Evolutionary conservation across 2,113 vertebrate species (phyloP), one percentile per base, ranked within the genome.

Genomic region (Tychaedon coryphoeus): DNA sequence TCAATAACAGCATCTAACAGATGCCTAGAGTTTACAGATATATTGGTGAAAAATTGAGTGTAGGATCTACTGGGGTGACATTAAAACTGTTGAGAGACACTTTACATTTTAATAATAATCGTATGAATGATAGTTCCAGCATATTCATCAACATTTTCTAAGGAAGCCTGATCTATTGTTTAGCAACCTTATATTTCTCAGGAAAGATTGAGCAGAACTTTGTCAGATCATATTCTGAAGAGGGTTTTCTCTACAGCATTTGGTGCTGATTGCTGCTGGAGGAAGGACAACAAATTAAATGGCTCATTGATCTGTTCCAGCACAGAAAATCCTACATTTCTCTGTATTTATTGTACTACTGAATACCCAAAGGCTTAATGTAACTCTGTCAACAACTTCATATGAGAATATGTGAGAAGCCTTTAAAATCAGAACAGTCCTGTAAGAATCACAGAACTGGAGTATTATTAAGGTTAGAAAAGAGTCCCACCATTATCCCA

Each of bases 221-320:
- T 42, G 31, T 70, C 26, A 65, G 66, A 28, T 23, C 45, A 12
- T 18, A 33, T 51, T 84, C 69, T 78, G 64, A 71, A 67, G 34
- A 74, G 14, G 5, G 8, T 67, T 94, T 87, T 81, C 40, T 47
- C 29, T n/a, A 10, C 14, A 57, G 40, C 1, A 4, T 65, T 85
- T 67, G 20, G 13, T 18, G 3, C 23, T 0, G 2, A 86, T 50
- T 29, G 45, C 60, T 86, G 76, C 76, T 89, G 51, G 51, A 92
- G 53, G 70, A 83, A 65, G 60, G 43, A 77, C 84, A 92, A 89
- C 79, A 89, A 95, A 94, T 92, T 70, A 92, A 89, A 86, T 67
- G 76, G 47, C 73, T 95, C 89, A 81, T 62, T 89, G 76, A 84
- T 84, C 80, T 77, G 18, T 89, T 91, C 51, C 69, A 81, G 89